phyloP scores from a whole-genome alignment of 1,140 invertebrate genomes.

The Drosophila lacteicornis region DNA sequence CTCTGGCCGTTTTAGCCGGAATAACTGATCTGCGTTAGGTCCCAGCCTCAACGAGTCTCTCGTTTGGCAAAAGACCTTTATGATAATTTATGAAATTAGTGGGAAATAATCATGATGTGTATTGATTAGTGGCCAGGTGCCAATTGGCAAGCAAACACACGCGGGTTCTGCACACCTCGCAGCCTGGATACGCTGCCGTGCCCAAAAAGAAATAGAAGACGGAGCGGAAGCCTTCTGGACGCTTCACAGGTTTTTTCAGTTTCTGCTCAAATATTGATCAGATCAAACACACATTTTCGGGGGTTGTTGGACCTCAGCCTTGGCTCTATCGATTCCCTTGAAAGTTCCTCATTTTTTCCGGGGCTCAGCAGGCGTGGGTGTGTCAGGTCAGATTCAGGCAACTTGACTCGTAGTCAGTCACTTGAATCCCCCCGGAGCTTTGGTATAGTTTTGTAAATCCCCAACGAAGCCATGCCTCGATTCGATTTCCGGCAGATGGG shows the following conservation, averaged over 20 bases:
- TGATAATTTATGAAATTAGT: conserved; percentile 80
- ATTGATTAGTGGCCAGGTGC: conserved; percentile 75
- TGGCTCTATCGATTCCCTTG: conserved; percentile 51
- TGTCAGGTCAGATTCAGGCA: neutral
- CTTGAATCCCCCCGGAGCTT: neutral
- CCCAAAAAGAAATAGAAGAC: conserved; percentile 16
- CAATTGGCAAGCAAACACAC: conserved; percentile 65
- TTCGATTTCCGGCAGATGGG: conserved; percentile 23
- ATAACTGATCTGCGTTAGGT: conserved; percentile 10
- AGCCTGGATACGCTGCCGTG: conserved; percentile 41
- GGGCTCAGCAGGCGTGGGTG: conserved; percentile 11
- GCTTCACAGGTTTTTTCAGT: conserved; percentile 32
- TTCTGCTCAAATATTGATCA: conserved; percentile 39
- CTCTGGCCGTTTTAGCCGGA: conserved; percentile 23
- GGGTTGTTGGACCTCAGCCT: conserved; percentile 47
- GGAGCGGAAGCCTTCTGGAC: conserved; percentile 44
- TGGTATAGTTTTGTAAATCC: conserved; percentile 3
- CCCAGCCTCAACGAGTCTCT: conserved; percentile 25
- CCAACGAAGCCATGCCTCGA: conserved; percentile 12
- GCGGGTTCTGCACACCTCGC: conserved; percentile 59
- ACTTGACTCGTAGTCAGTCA: neutral
- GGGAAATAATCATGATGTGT: conserved; percentile 79
- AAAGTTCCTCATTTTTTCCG: conserved; percentile 65
- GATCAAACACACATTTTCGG: conserved; percentile 20
- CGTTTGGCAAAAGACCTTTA: conserved; percentile 46